Conservation (phyloP, 2,797 vertebrate species). For the Pangasius djambal region DNA sequence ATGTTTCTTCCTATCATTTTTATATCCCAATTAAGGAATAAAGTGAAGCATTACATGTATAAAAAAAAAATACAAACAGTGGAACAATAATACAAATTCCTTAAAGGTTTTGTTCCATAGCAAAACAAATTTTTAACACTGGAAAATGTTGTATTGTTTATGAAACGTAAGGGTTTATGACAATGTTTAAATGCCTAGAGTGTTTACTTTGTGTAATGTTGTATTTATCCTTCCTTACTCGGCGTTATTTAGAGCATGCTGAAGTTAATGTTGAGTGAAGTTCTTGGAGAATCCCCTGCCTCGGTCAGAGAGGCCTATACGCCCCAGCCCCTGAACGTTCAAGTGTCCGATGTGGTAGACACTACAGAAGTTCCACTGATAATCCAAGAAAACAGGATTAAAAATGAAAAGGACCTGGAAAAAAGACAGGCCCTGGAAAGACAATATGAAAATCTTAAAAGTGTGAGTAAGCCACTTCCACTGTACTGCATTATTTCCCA, state of each 20-base stretch:
- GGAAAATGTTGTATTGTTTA: background rate
- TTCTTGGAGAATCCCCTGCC: background rate
- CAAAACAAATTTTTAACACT: background rate
- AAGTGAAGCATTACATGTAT: background rate
- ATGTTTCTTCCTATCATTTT: background rate
- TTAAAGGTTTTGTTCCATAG: background rate
- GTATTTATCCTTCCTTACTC: background rate
- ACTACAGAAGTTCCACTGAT: conserved; percentile 13
- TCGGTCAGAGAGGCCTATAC: background rate
- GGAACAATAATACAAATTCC: background rate
- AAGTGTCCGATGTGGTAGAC: background rate
- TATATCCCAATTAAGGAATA: background rate
- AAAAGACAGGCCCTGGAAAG: background rate
- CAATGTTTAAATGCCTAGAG: background rate
- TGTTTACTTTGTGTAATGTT: background rate
- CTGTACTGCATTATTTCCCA: background rate
- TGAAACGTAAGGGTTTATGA: background rate
- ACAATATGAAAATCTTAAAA: background rate
- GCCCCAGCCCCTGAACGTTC: background rate
- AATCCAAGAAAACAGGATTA: conserved; percentile 14
- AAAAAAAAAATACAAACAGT: background rate
- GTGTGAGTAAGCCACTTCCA: background rate
- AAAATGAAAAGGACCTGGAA: background rate
- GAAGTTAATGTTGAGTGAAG: background rate
- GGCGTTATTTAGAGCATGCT: background rate